A percentile compares a stretch with the other conserved stretches of the same genome.
Conservation (phyloP, 1,140 invertebrate genomes). For the Elysia chlorotica region DNA sequence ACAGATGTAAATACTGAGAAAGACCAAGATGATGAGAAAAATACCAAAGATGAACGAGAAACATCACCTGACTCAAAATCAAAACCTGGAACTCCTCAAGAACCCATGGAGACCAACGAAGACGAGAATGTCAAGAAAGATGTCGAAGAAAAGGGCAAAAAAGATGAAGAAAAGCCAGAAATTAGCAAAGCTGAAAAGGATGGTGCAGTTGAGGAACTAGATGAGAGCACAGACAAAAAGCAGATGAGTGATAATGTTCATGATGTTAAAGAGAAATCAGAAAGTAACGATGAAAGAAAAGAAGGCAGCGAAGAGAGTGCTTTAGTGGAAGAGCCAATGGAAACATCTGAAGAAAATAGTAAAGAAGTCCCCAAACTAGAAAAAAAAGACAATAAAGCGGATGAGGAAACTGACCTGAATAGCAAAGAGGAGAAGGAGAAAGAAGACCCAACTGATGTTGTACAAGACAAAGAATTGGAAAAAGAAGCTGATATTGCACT, state of each 20-base stretch:
- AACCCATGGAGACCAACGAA: too few relatives aligned
- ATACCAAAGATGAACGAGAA: too few relatives aligned
- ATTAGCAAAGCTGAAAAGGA: constrained; percentile 1
- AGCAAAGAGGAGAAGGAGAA: constrained; percentile 17
- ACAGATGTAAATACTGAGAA: too few relatives aligned
- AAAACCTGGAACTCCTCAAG: too few relatives aligned
- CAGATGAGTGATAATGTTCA: constrained; percentile 22
- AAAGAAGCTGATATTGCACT: neutral
- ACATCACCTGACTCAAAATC: too few relatives aligned
- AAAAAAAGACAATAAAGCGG: constrained; percentile 1
- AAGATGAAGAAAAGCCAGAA: constrained; percentile 32
- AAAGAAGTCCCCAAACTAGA: neutral
- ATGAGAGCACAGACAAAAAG: constrained; percentile 8
- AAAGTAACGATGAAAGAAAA: constrained; percentile 10
- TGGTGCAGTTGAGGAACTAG: constrained; percentile 10
- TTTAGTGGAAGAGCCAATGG: constrained; percentile 18
- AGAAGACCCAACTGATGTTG: constrained; percentile 3
- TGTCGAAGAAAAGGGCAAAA: constrained; percentile 36
- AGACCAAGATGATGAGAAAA: too few relatives aligned
- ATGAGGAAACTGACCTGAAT: constrained; percentile 1
- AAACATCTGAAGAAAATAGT: neutral
- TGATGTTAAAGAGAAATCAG: constrained; percentile 26
- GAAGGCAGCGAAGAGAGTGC: constrained; percentile 3
- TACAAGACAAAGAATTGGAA: neutral
- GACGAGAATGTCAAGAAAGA: constrained; percentile 32